A percentile compares a stretch with the other conserved stretches of the same genome.
phyloP scores from a whole-genome alignment of 2,113 vertebrate genomes.

The Myrmecophaga tridactyla region DNA sequence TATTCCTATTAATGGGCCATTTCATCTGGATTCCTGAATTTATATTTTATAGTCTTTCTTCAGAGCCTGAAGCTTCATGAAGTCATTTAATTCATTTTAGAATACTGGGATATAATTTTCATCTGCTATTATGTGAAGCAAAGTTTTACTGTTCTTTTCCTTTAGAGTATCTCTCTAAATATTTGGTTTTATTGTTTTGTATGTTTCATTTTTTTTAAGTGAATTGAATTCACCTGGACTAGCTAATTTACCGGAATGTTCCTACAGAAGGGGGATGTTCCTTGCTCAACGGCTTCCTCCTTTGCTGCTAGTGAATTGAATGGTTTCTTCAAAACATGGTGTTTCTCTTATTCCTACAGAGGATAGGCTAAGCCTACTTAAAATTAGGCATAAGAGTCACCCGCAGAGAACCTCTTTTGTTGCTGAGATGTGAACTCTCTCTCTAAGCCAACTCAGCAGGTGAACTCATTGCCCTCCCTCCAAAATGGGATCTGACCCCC shows the following conservation, averaged over 20 bases:
- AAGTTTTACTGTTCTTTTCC: not conserved
- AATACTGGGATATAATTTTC: not conserved
- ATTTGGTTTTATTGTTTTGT: not conserved
- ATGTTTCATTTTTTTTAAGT: constrained; percentile 17
- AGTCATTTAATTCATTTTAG: constrained; percentile 18
- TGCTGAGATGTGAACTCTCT: too few relatives aligned
- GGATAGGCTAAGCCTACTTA: too few relatives aligned
- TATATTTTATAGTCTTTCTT: not conserved
- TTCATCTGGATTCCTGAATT: not conserved
- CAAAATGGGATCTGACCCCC: too few relatives aligned
- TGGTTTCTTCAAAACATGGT: not conserved
- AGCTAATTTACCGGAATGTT: not conserved
- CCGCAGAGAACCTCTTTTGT: too few relatives aligned
- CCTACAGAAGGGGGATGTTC: not conserved
- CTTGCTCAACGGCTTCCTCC: not conserved
- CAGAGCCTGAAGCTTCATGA: not conserved
- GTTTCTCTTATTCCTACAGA: too few relatives aligned
- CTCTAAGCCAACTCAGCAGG: too few relatives aligned
- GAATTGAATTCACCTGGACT: not conserved
- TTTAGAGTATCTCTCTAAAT: not conserved
- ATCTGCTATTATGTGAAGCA: not conserved
- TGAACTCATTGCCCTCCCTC: too few relatives aligned
- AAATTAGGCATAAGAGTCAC: too few relatives aligned
- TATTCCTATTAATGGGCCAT: not conserved
- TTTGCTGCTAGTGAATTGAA: not conserved